phyloP scores from a whole-genome alignment of 2,888 invertebrate genomes.

The Stenichneumon culpator region DNA sequence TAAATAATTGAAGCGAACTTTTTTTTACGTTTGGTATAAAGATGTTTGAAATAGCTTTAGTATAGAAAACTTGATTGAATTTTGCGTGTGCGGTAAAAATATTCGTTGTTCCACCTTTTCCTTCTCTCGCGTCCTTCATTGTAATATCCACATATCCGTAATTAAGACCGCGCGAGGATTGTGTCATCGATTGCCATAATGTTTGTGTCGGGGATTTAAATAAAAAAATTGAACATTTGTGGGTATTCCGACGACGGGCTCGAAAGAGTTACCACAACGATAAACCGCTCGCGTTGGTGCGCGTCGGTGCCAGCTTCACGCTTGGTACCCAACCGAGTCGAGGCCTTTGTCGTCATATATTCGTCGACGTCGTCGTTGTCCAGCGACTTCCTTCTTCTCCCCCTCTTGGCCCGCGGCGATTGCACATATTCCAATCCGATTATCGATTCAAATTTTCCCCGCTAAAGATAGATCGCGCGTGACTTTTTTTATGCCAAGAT shows the following conservation, averaged over 20 bases:
- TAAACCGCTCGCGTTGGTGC: slow-evolving; percentile 42
- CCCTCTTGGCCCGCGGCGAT: slow-evolving; percentile 14
- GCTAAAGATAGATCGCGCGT: background rate
- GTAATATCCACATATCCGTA: slow-evolving; percentile 24
- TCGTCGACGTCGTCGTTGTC: slow-evolving; percentile 48
- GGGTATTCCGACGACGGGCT: slow-evolving; percentile 5
- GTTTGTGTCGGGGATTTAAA: background rate
- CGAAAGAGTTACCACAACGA: background rate
- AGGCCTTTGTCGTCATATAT: slow-evolving; percentile 76
- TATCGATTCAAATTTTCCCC: slow-evolving; percentile 17
- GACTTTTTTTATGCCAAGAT: background rate
- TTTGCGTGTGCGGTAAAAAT: background rate
- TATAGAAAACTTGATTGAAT: too few species aligned
- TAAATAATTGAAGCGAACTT: background rate
- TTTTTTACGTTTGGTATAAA: too few species aligned
- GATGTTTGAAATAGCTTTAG: too few species aligned
- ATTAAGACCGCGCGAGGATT: slow-evolving; percentile 38
- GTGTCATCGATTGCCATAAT: slow-evolving; percentile 58
- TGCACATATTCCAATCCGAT: slow-evolving; percentile 14
- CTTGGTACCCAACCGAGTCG: slow-evolving; percentile 83
- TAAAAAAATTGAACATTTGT: slow-evolving; percentile 12
- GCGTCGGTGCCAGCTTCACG: slow-evolving; percentile 77
- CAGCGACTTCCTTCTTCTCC: slow-evolving; percentile 59
- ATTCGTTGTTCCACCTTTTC: background rate
- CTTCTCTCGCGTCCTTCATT: background rate